Percentiles rank a stretch among this genome's conserved stretches.
Conservation (phyloP, 2,113 vertebrate species). For the Chaetodon trifascialis region DNA sequence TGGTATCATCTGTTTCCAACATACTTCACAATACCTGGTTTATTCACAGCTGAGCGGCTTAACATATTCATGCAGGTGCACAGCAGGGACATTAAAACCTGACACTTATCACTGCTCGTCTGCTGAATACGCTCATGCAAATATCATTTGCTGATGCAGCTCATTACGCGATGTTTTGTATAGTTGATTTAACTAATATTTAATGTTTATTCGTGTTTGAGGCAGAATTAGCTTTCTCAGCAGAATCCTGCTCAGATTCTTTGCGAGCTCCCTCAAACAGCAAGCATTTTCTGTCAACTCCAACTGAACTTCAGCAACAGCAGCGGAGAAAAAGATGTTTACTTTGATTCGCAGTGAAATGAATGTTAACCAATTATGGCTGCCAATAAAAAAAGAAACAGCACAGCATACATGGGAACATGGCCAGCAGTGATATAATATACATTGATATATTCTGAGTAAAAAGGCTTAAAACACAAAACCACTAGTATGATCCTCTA, state of each 20-base stretch:
- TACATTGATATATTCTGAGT: neutral
- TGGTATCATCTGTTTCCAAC: constrained; percentile 7
- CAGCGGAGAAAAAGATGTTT: constrained; percentile 1
- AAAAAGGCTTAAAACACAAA: neutral
- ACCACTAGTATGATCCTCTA: neutral
- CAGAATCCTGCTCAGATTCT: neutral
- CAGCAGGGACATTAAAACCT: neutral
- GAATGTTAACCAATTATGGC: neutral
- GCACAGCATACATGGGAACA: neutral
- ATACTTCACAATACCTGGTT: neutral
- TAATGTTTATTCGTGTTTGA: constrained; percentile 1
- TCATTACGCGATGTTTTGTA: neutral
- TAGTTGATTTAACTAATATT: neutral
- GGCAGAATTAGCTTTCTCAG: neutral
- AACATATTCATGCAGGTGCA: neutral
- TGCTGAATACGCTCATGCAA: neutral
- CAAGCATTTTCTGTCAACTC: neutral
- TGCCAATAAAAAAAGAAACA: neutral
- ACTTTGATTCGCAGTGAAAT: neutral
- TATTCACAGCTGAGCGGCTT: neutral
- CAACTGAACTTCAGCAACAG: neutral
- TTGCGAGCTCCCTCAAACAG: neutral
- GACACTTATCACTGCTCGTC: neutral
- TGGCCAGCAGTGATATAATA: neutral
- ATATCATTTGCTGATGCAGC: neutral